Base-by-base conservation (phyloP, 2,888 invertebrate genomes). In the Catonia carolina region DNA sequence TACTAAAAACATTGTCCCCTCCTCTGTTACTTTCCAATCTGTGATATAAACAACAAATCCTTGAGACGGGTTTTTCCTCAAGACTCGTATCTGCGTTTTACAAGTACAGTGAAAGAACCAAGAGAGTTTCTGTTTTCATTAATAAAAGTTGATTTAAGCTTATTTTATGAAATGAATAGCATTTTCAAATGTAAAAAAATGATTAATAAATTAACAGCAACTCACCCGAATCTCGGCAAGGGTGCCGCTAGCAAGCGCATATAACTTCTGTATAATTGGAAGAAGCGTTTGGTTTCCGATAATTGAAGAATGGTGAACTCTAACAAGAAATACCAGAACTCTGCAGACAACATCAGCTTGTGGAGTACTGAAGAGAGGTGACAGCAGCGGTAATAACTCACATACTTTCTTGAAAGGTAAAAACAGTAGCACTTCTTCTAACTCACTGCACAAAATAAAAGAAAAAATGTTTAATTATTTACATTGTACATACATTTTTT, bases 351-450 rank as follows among this genome's bases (percentile, higher is more conserved):
- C 73, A 74, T 98, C 96, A 0, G 82, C 77, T 68, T 83, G 85
- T 31, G 83, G 82, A 59, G 81, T 78, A 42, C 78, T 75, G 8
- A 93, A 75, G 55, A 95, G 75, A 5, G 74, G 69, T 0, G 87
- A 84, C 60, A 96, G 72, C 67, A 83, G 76, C 56, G 81, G 77
- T 1, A 98, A 75, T 48, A 97, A 76, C 51, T 89, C 85, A 67
- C 86, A 83, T 1, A 91, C 90, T 52, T 84, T 80, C 6, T 63
- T 60, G n/a, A 65, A 90, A 1, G 96, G 93, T 41, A 98, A 73
- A 10, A 95, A 75, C 1, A 96, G 74, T 1, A 98, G 75, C 0
- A 93, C 82, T 73, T 95, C 93, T 72, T 97, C 94, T 60, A 98
- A 73, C 69, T 97, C 95, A 69, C 96, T 92, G 73, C 4, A 77